Evolutionary conservation across 2,113 vertebrate genomes (phyloP).

Genomic region (Phainopepla nitens): DNA sequence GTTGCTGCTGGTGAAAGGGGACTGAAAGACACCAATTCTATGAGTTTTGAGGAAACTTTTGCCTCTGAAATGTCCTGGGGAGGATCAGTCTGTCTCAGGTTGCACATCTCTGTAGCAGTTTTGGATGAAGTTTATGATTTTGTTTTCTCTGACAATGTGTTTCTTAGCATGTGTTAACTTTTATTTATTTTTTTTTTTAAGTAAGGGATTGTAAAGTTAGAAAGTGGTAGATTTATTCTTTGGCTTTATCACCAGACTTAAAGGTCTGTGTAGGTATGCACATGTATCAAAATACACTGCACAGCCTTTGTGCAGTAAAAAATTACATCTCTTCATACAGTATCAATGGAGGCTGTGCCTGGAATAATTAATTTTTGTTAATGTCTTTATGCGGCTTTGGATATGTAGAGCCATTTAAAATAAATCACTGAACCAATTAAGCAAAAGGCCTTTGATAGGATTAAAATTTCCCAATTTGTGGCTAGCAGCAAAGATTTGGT

Average conservation of each 20-base stretch:
- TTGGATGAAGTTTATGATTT: neutral
- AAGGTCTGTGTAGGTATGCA: neutral
- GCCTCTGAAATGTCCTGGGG: neutral
- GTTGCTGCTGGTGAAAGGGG: neutral
- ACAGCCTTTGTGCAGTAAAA: neutral
- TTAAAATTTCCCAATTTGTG: neutral
- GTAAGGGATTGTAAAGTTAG: neutral
- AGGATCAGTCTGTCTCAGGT: fast-evolving
- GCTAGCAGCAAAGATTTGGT: neutral
- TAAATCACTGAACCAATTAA: neutral
- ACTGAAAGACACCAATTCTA: neutral
- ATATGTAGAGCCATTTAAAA: neutral
- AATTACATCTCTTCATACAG: neutral
- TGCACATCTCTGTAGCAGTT: neutral
- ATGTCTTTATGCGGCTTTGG: neutral
- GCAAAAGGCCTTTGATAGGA: neutral
- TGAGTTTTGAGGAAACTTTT: neutral
- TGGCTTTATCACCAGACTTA: neutral
- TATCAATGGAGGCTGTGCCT: neutral
- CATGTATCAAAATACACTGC: neutral
- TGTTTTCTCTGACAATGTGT: neutral
- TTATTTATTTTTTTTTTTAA: no score
- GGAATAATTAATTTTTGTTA: neutral
- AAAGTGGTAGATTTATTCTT: neutral
- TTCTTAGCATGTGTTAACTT: neutral